Base-by-base conservation (phyloP, 2,888 invertebrate species). In the Drosophila austrosaltans region DNA sequence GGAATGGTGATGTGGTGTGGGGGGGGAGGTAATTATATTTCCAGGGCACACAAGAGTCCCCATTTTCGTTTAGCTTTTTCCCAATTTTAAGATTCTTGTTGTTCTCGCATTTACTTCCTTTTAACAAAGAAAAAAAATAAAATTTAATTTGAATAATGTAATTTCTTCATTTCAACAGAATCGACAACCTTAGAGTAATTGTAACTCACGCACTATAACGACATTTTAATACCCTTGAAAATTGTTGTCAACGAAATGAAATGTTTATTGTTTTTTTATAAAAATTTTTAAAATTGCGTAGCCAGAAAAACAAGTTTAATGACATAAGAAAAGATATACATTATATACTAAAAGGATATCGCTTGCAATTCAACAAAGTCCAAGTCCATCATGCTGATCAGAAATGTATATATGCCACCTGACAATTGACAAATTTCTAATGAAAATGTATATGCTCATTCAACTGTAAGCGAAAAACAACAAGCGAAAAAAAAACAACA, bases 121-220 rank as follows among this genome's bases (percentile, higher is more conserved):
- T 40, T 40, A n/a, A n/a, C n/a, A 4, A 8, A 10, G 0, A 36
- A 36, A 10, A 36, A 36, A 36, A 30, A 30, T 36, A 36, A 25
- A 48, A 48, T 48, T 48, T 48, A 22, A 48, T 48, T 48, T 48
- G 22, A 48, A 48, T 48, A 48, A 48, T 48, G 48, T 48, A 48
- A 48, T 48, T 48, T 22, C 48, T 25, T 48, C 48, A 48, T 48
- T 48, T 25, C 48, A 48, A 25, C 48, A 48, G 48, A 48, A 48
- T 48, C 48, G 16, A 48, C 48, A 48, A 12, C 22, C 22, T 48
- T 3, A 48, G 10, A 48, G 48, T 25, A 25, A 48, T 12, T 48
- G 3, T 3, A 1, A 48, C 0, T 10, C 12, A 16, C 16, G 4
- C 0, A 22, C 1, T 48, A 2, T 48, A 22, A 10, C 8, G 8